phyloP scores from a whole-genome alignment of 1,140 invertebrate genomes.

The Drosophila mojavensis region DNA sequence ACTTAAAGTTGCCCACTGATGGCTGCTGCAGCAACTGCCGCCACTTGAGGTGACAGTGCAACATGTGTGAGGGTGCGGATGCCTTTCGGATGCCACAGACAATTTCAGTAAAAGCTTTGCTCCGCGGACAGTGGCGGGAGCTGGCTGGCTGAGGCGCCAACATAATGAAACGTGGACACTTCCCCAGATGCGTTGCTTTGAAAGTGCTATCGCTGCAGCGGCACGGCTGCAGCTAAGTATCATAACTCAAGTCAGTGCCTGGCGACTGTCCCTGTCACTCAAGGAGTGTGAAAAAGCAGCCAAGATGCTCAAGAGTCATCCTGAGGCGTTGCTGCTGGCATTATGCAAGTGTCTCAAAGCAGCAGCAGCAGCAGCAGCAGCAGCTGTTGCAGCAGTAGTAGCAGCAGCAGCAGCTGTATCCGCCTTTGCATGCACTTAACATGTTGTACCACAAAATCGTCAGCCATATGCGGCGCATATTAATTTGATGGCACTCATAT shows the following conservation, averaged over 20 bases:
- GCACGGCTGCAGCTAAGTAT: conserved; percentile 71
- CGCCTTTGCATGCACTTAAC: conserved; percentile 75
- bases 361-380: conserved; percentile 22
- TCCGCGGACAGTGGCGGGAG: conserved; percentile 53
- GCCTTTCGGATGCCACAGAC: conserved; percentile 48
- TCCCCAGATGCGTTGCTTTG: conserved; percentile 1
- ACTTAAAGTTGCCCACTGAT: conserved; percentile 9
- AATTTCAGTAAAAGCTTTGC: conserved; percentile 77
- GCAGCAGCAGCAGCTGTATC: conserved; percentile 27
- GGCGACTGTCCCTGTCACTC: conserved; percentile 61
- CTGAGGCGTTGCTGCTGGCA: conserved; percentile 41
- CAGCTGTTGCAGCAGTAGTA: conserved; percentile 6
- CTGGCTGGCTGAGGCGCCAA: conserved; percentile 23
- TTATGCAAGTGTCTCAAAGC: conserved; percentile 64
- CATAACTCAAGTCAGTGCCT: conserved; percentile 64
- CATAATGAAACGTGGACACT: conserved; percentile 58
- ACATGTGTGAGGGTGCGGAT: conserved; percentile 58
- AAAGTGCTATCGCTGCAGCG: conserved; percentile 62
- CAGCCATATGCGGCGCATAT: conserved; percentile 81
- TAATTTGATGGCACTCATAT: conserved; percentile 83
- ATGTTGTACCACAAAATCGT: conserved; percentile 82
- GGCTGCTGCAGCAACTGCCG: conserved; percentile 18
- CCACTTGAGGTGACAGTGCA: conserved; percentile 75
- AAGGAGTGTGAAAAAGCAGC: conserved; percentile 73
- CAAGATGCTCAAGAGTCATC: conserved; percentile 64